These are phyloP conservation scores for Caenorhabditis auriculariae DNA, from an alignment of 2,888 invertebrate species.

Conservation along the genomic window DNA sequence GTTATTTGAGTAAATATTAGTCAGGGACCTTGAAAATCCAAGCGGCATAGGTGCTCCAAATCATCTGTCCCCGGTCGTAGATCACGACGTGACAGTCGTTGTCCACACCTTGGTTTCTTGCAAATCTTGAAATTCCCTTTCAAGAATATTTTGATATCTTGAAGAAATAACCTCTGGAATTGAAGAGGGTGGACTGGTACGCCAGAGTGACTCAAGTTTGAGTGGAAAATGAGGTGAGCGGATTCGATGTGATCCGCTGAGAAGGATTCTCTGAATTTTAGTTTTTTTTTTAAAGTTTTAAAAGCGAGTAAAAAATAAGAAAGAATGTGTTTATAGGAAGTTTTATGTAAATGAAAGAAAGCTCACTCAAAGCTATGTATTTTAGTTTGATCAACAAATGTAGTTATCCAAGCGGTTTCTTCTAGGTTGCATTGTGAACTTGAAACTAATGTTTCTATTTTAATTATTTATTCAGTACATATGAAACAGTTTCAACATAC, in stretches of 20 bases:
- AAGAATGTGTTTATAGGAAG: too few species aligned
- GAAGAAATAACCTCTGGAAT: constrained; percentile 29
- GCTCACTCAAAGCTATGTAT: too few species aligned
- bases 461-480: too few species aligned
- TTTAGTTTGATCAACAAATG: too few species aligned
- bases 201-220: constrained; percentile 56
- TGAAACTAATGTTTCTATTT: too few species aligned
- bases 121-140: constrained; percentile 32
- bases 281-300: too few species aligned
- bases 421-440: too few species aligned
- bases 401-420: too few species aligned
- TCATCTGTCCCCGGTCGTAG: constrained; percentile 55
- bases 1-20: background rate
- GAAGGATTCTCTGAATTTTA: constrained; percentile 15
- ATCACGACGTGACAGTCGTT: constrained; percentile 55
- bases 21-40: constrained; percentile 57
- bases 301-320: too few species aligned
- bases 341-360: too few species aligned
- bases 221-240: constrained; percentile 53
- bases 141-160: background rate
- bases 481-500: constrained; percentile 11
- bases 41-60: constrained; percentile 57
- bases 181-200: constrained; percentile 61
- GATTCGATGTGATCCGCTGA: constrained; percentile 52
- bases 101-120: constrained; percentile 58